phyloP scores from a whole-genome alignment of 1,140 invertebrate species.

The Micrasema longulum region DNA sequence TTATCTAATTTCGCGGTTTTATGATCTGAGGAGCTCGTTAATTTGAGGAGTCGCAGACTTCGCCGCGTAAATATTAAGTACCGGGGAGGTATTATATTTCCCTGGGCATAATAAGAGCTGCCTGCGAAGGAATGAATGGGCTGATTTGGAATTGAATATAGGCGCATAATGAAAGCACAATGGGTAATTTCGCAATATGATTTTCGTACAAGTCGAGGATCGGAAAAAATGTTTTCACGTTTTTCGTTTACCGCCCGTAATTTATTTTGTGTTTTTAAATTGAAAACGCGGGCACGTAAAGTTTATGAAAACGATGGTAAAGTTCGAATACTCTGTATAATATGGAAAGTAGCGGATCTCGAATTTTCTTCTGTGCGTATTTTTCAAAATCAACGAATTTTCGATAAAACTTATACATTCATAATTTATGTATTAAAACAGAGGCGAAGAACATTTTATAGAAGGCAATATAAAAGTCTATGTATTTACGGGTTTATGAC shows the following conservation, averaged over 20 bases:
- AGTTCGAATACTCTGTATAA: not conserved
- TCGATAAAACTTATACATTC: too few relatives aligned
- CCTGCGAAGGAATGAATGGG: constrained; percentile 22
- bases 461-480: too few relatives aligned
- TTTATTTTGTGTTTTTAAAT: constrained; percentile 33
- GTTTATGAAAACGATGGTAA: not conserved
- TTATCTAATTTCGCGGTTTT: constrained; percentile 54
- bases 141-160: constrained; percentile 44
- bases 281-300: constrained; percentile 18
- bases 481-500: too few relatives aligned
- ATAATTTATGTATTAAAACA: too few relatives aligned
- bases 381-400: too few relatives aligned
- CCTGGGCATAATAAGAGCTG: constrained; percentile 32
- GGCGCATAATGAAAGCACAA: constrained; percentile 43
- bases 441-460: too few relatives aligned
- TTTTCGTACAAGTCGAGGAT: constrained; percentile 27
- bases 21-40: constrained; percentile 52
- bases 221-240: constrained; percentile 20
- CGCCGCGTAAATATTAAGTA: constrained; percentile 53
- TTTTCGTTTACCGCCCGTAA: too few relatives aligned
- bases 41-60: constrained; percentile 52
- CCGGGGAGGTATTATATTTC: constrained; percentile 35
- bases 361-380: too few relatives aligned
- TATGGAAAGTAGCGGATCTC: too few relatives aligned
- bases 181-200: constrained; percentile 43